Evolutionary conservation across 2,888 invertebrate genomes (phyloP), one percentile per base, ranked within the genome.

Genomic region (Ichneumoninae sp.): DNA sequence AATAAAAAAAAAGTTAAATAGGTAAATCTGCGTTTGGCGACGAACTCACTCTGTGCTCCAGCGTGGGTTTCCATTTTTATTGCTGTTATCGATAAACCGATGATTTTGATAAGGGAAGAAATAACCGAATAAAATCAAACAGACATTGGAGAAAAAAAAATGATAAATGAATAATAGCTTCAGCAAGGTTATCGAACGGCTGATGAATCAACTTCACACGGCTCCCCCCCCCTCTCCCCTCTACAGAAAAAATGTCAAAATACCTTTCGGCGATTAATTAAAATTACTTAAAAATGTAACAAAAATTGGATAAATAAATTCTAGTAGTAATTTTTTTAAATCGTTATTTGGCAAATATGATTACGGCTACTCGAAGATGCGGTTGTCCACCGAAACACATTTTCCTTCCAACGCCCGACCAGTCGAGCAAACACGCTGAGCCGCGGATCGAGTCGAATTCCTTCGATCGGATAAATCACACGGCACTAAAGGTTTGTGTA

Each of bases 321-420:
- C 30, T n/a, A 19, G 60, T 73, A 1, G 50, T n/a, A 63, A 30
- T 8, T 54, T 68, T 7, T 1, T 57, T 60, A 8, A 36, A 30
- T 19, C 7, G 52, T 73, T 40, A 63, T 30, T 40, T n/a, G 19
- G 60, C 50, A n/a, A 87, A 82, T 26, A 92, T 92, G 91, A 92
- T 92, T 52, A 60, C 81, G 4, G 82, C 90, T 0, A 87, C 88
- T 54, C 63, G 74, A 5, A 86, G 80, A 10, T 92, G 92, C 65
- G 92, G 91, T 19, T 92, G 92, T 82, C 73, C 86, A 33, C 0
- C 44, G 19, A 70, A 73, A 26, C 63, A 65, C 40, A 54, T 71
- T 69, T 26, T 47, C 8, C 57, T 70, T 40, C 47, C 50, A 13
- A 40, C 44, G 7, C 26, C 66, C 26, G 33, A 63, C 40, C 19